Conservation (phyloP, 2,113 vertebrate genomes). For the Urocolius indicus region DNA sequence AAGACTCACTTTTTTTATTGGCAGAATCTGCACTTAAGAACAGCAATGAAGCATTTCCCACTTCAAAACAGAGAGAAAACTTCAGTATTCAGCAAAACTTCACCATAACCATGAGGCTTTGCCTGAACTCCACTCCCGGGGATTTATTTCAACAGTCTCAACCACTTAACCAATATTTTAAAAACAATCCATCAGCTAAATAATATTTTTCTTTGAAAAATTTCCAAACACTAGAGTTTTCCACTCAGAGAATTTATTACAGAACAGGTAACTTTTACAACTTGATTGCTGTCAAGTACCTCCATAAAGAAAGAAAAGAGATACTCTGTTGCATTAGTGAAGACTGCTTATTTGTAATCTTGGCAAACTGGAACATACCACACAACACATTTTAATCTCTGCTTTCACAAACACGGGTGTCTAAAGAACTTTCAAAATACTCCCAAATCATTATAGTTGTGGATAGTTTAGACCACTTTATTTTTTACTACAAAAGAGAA, state of each 20-base stretch:
- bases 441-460: background rate
- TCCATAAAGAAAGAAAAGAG: background rate
- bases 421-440: background rate
- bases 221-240: background rate
- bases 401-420: background rate
- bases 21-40: background rate
- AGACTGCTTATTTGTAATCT: background rate
- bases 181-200: background rate
- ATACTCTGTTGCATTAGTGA: background rate
- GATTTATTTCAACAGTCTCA: background rate
- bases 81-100: background rate
- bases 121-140: background rate
- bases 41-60: background rate
- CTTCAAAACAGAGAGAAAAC: background rate
- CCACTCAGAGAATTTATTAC: background rate
- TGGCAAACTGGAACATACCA: background rate
- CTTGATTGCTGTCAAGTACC: background rate
- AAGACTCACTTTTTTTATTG: background rate
- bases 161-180: background rate
- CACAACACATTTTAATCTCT: background rate
- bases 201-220: background rate
- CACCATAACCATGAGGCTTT: background rate
- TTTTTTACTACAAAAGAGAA: background rate
- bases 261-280: background rate
- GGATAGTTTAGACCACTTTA: background rate